phyloP scores from a whole-genome alignment of 2,113 vertebrate species.

The Sclerurus mexicanus region DNA sequence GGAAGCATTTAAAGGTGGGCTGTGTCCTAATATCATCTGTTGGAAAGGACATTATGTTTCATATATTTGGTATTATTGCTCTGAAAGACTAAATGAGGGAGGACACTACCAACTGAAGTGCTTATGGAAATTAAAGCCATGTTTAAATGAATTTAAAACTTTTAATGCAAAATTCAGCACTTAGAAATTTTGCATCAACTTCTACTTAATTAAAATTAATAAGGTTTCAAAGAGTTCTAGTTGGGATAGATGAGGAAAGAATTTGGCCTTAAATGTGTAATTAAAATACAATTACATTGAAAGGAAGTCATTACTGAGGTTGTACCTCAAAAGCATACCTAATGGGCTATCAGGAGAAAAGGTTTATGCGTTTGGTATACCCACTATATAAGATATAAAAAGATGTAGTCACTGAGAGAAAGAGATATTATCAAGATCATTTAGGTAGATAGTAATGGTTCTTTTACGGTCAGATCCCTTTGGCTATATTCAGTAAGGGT shows the following conservation, averaged over 20 bases:
- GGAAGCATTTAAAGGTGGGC: background rate
- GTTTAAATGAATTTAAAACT: slow-evolving; percentile 23
- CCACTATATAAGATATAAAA: background rate
- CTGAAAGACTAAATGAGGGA: background rate
- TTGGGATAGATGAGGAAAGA: slow-evolving; percentile 32
- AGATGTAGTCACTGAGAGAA: background rate
- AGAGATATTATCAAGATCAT: background rate
- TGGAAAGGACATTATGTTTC: background rate
- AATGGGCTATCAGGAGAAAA: slow-evolving; percentile 29
- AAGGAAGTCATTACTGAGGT: slow-evolving; percentile 53
- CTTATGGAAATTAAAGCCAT: slow-evolving; percentile 26
- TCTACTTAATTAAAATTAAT: slow-evolving; percentile 50
- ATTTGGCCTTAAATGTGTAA: slow-evolving; percentile 55
- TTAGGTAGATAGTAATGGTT: background rate
- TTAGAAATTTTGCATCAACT: slow-evolving; percentile 29
- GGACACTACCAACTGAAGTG: background rate
- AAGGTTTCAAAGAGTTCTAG: slow-evolving; percentile 47
- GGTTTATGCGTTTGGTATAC: slow-evolving; percentile 7
- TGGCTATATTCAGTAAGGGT: background rate
- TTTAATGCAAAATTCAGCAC: slow-evolving; percentile 41
- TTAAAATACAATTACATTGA: slow-evolving; percentile 61
- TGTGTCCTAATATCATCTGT: background rate
- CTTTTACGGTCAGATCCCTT: background rate
- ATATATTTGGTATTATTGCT: background rate
- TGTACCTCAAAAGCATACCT: slow-evolving; percentile 55